Evolutionary conservation across 2,113 vertebrate genomes (phyloP).

Genomic region (Nibea albiflora): DNA sequence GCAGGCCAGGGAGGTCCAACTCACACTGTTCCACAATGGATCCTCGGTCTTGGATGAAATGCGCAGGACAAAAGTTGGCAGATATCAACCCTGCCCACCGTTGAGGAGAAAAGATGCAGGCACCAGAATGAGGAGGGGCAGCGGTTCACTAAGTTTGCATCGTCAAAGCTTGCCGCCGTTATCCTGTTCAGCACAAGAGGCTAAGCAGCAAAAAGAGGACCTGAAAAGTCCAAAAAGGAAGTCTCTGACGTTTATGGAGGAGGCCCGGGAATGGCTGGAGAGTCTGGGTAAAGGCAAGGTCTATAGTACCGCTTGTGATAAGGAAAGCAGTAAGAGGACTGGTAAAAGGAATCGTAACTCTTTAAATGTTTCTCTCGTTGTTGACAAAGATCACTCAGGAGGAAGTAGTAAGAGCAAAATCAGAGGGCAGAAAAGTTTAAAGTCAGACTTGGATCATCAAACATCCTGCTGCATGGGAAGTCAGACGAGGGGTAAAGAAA

Average conservation of each 20-base stretch:
- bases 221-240: conserved; percentile 83
- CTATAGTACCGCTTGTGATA: conserved; percentile 72
- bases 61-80: conserved; percentile 44
- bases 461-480: conserved; percentile 77
- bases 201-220: conserved; percentile 57
- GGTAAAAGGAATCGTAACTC: conserved; percentile 64
- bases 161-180: conserved; percentile 83
- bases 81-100: conserved; percentile 66
- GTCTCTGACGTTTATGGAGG: conserved; percentile 84
- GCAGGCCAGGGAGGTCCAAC: conserved; percentile 82
- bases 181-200: conserved; percentile 58
- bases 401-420: conserved; percentile 42
- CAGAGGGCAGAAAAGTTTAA: conserved; percentile 55
- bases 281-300: conserved; percentile 78
- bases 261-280: conserved; percentile 86
- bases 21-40: conserved; percentile 78
- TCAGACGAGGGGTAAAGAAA: conserved; percentile 47
- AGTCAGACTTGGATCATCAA: conserved; percentile 65
- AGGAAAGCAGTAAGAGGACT: conserved; percentile 62
- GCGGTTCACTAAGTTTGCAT: conserved; percentile 58
- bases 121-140: conserved; percentile 52
- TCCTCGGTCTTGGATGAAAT: conserved; percentile 60
- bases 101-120: conserved; percentile 72
- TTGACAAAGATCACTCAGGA: conserved; percentile 33
- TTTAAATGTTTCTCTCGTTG: conserved; percentile 46